Percentiles rank a stretch among this genome's conserved stretches.
Evolutionary conservation across 2,888 invertebrate species (phyloP).

Genomic region (Scaptomyza parva): DNA sequence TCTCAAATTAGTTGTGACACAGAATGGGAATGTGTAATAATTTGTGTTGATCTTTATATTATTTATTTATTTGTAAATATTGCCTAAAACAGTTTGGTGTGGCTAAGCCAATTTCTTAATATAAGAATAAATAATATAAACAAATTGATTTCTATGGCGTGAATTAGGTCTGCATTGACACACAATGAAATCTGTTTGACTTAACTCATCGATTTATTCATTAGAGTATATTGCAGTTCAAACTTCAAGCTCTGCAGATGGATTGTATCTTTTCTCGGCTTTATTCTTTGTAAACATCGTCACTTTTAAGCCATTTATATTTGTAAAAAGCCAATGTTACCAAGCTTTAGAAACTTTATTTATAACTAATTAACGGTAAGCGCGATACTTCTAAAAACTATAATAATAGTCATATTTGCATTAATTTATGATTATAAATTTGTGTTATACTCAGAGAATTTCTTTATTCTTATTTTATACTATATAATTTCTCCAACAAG

Average conservation of each 20-base stretch:
- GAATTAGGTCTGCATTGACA: no score
- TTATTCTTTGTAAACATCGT: no score
- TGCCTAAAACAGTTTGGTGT: not conserved
- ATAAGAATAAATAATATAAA: conserved; percentile 1
- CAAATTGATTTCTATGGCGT: conserved; percentile 7
- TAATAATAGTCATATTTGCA: no score
- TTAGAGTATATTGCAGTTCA: no score
- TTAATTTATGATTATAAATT: no score
- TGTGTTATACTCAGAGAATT: not conserved
- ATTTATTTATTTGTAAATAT: conserved; percentile 7
- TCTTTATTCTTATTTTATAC: conserved; percentile 6
- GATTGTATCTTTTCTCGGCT: not conserved
- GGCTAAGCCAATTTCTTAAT: not conserved
- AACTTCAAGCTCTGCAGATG: not conserved
- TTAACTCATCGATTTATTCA: no score
- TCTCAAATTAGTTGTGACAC: not conserved
- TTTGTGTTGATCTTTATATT: conserved; percentile 1
- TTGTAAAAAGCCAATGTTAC: no score
- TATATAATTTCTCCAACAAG: not conserved
- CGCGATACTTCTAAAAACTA: no score
- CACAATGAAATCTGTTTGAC: no score
- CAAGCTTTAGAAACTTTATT: no score
- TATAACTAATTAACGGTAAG: no score
- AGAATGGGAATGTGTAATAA: conserved; percentile 13
- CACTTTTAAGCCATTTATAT: no score